Evolutionary conservation across 2,888 invertebrate species (phyloP).

Genomic region (Acleris holmiana): DNA sequence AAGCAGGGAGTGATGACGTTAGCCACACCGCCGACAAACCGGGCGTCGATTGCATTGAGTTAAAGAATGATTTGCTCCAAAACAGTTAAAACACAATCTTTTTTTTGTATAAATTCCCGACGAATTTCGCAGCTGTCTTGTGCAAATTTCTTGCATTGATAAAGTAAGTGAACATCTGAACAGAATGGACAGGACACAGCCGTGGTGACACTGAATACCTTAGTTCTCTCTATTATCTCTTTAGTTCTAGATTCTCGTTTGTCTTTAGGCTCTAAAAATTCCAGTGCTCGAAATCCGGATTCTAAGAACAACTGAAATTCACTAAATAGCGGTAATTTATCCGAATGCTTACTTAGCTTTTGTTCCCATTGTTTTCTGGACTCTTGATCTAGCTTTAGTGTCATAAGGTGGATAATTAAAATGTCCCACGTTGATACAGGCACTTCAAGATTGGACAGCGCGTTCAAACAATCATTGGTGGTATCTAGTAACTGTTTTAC

Average conservation of each 20-base stretch:
- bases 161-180: constrained; percentile 33
- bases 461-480: constrained; percentile 25
- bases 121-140: constrained; percentile 28
- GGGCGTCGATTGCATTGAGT: constrained; percentile 33
- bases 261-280: constrained; percentile 17
- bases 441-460: constrained; percentile 21
- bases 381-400: constrained; percentile 38
- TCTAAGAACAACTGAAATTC: constrained; percentile 32
- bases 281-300: constrained; percentile 29
- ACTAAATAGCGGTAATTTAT: constrained; percentile 26
- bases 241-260: not conserved
- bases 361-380: constrained; percentile 34
- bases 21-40: constrained; percentile 37
- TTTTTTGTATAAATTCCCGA: constrained; percentile 32
- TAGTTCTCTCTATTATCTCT: not conserved
- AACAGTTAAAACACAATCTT: constrained; percentile 40
- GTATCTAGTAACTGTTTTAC: constrained; percentile 27
- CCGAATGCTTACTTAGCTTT: constrained; percentile 22
- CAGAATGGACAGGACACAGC: constrained; percentile 23
- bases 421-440: constrained; percentile 36
- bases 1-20: constrained; percentile 39
- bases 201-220: constrained; percentile 8
- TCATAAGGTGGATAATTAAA: constrained; percentile 30
- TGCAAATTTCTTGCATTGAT: constrained; percentile 39
- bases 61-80: constrained; percentile 35